A percentile compares a stretch with the other conserved stretches of the same genome.
phyloP scores from a whole-genome alignment of 2,113 vertebrate species.

The Cranoglanis bouderius region DNA sequence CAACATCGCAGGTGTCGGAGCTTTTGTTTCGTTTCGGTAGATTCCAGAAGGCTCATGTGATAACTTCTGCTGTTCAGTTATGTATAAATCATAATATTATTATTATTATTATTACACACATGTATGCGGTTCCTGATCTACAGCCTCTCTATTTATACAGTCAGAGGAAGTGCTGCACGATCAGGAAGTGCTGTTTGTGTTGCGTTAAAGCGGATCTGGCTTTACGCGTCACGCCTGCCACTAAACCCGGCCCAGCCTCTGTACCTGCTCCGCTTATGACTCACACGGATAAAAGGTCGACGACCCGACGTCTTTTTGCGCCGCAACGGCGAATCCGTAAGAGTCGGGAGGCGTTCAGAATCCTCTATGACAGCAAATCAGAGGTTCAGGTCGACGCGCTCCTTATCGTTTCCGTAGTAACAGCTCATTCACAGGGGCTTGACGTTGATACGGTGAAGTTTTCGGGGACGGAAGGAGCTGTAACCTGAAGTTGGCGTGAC shows the following conservation, averaged over 20 bases:
- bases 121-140: neutral
- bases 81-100: neutral
- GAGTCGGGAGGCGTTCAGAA: neutral
- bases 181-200: constrained; percentile 34
- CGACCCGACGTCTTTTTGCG: neutral
- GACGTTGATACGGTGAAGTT: no score
- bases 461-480: neutral
- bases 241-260: constrained; percentile 34
- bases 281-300: constrained; percentile 2
- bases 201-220: constrained; percentile 39
- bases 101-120: neutral
- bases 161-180: constrained; percentile 10
- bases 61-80: neutral
- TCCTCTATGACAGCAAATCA: neutral
- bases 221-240: constrained; percentile 8
- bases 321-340: neutral
- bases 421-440: neutral
- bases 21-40: neutral
- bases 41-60: neutral
- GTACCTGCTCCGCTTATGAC: neutral
- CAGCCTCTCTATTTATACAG: neutral
- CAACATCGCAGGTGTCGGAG: neutral
- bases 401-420: neutral
- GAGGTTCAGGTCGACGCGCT: neutral
- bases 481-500: no score